A percentile compares a stretch with the other conserved stretches of the same genome.
These are phyloP conservation scores for Uropsilus gracilis DNA, from an alignment of 2,113 vertebrate species.

Conservation along the genomic window DNA sequence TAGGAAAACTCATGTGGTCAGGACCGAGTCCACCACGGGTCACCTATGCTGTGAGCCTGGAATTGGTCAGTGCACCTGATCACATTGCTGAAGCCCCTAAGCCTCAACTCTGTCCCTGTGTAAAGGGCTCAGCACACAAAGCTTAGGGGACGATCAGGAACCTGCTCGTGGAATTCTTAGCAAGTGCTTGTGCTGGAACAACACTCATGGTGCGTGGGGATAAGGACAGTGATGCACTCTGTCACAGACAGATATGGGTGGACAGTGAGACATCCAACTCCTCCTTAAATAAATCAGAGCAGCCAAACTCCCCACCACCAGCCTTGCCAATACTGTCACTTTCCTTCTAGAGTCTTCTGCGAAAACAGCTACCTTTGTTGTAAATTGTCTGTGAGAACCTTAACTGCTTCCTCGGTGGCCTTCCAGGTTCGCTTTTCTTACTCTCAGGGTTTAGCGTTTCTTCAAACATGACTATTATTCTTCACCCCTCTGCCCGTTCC, in stretches of 20 bases:
- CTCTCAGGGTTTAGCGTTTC: not conserved
- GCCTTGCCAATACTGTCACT: not conserved
- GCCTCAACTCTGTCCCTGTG: not conserved
- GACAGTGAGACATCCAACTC: not conserved
- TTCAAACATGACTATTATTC: not conserved
- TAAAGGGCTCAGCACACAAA: not conserved
- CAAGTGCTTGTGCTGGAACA: not conserved
- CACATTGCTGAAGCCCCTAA: not conserved
- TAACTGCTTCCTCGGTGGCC: not conserved
- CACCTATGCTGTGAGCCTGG: not conserved
- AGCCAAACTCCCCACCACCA: not conserved
- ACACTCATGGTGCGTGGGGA: too few relatives aligned
- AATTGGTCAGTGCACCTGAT: too few relatives aligned
- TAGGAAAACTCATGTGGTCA: not conserved
- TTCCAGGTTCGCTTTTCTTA: not conserved
- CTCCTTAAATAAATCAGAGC: not conserved
- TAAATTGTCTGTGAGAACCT: not conserved
- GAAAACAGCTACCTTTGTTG: not conserved
- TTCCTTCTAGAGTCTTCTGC: not conserved
- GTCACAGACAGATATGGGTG: not conserved
- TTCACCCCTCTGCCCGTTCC: not conserved
- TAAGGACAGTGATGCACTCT: not conserved
- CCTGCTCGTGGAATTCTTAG: not conserved
- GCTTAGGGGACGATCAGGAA: not conserved
- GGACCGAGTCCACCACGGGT: fast-evolving